phyloP scores from a whole-genome alignment of 2,797 vertebrate species.

The Takifugu ocellatus region DNA sequence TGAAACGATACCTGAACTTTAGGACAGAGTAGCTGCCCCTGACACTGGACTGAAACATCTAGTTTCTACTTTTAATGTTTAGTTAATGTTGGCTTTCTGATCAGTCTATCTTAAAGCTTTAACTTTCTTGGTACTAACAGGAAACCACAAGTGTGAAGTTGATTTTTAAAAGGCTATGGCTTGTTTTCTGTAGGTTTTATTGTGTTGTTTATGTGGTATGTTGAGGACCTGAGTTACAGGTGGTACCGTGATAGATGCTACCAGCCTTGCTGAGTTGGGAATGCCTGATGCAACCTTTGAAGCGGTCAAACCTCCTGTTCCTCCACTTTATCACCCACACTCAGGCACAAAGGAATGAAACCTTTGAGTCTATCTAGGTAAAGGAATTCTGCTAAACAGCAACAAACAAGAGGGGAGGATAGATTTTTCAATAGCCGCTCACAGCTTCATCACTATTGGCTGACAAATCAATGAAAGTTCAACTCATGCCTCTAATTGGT shows the following conservation, averaged over 20 bases:
- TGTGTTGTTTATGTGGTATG: background rate
- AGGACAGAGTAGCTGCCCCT: too few species aligned
- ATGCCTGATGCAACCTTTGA: constrained; percentile 14
- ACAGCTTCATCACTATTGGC: constrained; percentile 65
- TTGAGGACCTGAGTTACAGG: background rate
- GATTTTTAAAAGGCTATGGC: too few species aligned
- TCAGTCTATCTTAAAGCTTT: too few species aligned
- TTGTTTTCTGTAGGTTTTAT: background rate
- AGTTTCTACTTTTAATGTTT: too few species aligned
- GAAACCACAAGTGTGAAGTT: too few species aligned
- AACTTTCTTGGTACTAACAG: too few species aligned
- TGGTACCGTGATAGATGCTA: constrained; percentile 10
- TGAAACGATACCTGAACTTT: too few species aligned
- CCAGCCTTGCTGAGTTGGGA: background rate
- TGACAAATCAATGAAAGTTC: constrained; percentile 65
- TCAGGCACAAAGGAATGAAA: constrained; percentile 20
- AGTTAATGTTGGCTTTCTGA: too few species aligned
- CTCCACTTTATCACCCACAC: constrained; percentile 13
- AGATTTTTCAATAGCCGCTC: constrained; percentile 43
- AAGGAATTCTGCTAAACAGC: constrained; percentile 49
- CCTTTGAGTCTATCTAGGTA: constrained; percentile 41
- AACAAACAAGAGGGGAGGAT: constrained; percentile 35
- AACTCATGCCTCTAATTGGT: constrained; percentile 58
- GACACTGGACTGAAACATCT: too few species aligned
- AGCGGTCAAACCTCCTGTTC: constrained; percentile 14